Base-by-base conservation (phyloP, 2,888 invertebrate species). In the Epistrophe eligans region DNA sequence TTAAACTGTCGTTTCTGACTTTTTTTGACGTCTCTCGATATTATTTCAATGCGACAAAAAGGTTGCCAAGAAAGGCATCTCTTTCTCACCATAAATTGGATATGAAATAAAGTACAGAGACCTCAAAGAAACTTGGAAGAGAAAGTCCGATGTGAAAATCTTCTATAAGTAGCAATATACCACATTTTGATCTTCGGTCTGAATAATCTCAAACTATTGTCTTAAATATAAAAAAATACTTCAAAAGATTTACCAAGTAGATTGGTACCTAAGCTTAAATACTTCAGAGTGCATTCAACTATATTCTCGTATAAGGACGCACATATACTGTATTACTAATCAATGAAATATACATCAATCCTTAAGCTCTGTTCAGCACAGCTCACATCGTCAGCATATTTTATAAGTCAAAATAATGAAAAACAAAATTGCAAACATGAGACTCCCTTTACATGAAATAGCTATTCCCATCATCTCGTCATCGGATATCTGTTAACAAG, bases 401-500 rank as follows among this genome's bases (percentile, higher is more conserved):
- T 55, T 40, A n/a, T 38, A 60, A 52, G 52, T 70, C 70, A 40
- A 70, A 70, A 52, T 52, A 70, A 52, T 70, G 19, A 70, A 70
- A 70, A 40, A 50, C 48, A 67, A 67, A 70, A 66, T 70, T 52
- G 55, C 70, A 40, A 79, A 77, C 11, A 55, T 43, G 32, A n/a
- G 13, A 19, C 19, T 66, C 45, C 55, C 35, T 57, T 28, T 52
- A 40, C 60, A 60, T 62, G 24, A 45, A 67, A 50, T 67, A 50
- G 13, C 19, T 48, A 19, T 17, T 17, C 32, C 19, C 50, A 32
- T 45, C 64, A 24, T 50, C 24, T 24, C 38, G 67, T 50, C 67
- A 67, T 67, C 67, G 17, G 19, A 67, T 70, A 55, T 55, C 70
- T 70, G 70, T 70, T 55, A 70, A 70, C 70, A 70, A 70, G 70